phyloP scores from a whole-genome alignment of 2,888 invertebrate genomes.

The Tigriopus californicus region DNA sequence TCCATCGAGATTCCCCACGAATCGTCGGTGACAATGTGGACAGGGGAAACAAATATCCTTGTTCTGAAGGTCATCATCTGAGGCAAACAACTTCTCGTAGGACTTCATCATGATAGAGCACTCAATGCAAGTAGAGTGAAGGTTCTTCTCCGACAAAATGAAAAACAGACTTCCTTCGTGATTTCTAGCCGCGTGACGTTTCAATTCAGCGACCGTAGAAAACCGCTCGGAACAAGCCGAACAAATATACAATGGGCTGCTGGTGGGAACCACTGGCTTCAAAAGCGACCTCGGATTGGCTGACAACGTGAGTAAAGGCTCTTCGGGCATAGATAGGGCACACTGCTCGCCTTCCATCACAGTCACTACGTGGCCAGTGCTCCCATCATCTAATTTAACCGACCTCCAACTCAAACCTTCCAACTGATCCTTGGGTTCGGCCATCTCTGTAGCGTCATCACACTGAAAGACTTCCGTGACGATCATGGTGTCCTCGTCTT shows the following conservation, averaged over 20 bases:
- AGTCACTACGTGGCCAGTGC: neutral
- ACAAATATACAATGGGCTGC: neutral
- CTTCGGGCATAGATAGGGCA: neutral
- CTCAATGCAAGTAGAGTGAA: neutral
- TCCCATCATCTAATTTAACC: neutral
- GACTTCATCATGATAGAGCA: neutral
- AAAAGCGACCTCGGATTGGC: neutral
- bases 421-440: too few species aligned
- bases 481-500: neutral
- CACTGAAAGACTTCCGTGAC: neutral
- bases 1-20: neutral
- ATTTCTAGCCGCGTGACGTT: neutral
- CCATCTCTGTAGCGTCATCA: neutral
- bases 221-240: neutral
- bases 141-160: neutral
- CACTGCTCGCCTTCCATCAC: neutral
- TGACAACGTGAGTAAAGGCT: neutral
- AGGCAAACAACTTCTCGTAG: neutral
- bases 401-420: neutral
- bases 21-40: slow-evolving; percentile 6
- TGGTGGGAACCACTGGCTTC: neutral
- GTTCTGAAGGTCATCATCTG: neutral
- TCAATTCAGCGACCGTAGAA: neutral
- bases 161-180: neutral
- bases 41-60: slow-evolving; percentile 2